Evolutionary conservation across 1,140 invertebrate genomes (phyloP), one percentile per base, ranked within the genome.

Genomic region (Lepidurus apus): DNA sequence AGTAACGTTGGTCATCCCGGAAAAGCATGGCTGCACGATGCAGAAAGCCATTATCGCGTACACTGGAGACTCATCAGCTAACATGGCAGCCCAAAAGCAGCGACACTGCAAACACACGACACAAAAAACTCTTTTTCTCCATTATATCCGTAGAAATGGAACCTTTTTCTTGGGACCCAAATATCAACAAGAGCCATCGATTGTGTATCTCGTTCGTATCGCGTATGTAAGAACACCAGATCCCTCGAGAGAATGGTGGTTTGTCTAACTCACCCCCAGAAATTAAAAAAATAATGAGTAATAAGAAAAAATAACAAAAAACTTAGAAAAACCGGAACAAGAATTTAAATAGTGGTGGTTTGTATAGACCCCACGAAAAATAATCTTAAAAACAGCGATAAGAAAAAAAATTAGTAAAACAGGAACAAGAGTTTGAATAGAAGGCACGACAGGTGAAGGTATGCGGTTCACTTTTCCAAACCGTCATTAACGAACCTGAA

Each of bases 1-100:
- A 65, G 53, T 21, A 21, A 7, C 53, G 34, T 34, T 21, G 53
- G 53, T 65, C 53, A 65, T 65, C 53, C 34, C 34, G 21, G 53
- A 21, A 65, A 65, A 65, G 53, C 53, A 65, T 65, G 17, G 53
- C 53, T 65, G 53, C 53, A 65, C 17, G 17, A 13, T 13, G 53
- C 53, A 65, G 53, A 65, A 65, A 65, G 53, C 53, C 53, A 65
- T 65, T 65, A 65, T 65, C 53, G 53, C 53, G 53, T 65, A 65
- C 53, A 65, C 53, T 65, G 53, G 53, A 65, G 53, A 65, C 53
- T 65, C 53, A 65, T 65, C 53, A 65, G 53, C 53, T 65, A 65
- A 65, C 53, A 65, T 65, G 53, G 53, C 17, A 65, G 53, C 7
- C 53, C 53, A 13, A 65, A 17, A n/a, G 53, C 53, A 65, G 53